A percentile compares a stretch with the other conserved stretches of the same genome.
Conservation (phyloP, 1,140 invertebrate genomes). For the Drosophila ohnishii region DNA sequence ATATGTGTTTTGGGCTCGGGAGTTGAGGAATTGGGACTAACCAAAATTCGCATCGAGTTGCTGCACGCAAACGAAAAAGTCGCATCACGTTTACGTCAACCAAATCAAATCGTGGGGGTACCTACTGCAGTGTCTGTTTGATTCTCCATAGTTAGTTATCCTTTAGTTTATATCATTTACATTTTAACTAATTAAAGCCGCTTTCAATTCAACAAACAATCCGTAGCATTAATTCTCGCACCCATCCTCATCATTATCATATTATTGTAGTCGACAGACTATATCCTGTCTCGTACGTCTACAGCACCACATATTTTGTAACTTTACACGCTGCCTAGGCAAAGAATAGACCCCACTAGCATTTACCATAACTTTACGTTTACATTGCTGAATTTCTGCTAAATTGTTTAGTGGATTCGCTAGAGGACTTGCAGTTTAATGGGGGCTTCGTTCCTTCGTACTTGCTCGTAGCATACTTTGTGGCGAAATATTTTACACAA, state of each 20-base stretch:
- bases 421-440: constrained; percentile 25
- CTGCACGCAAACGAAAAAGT: constrained; percentile 66
- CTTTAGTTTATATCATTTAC: constrained; percentile 38
- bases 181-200: constrained; percentile 76
- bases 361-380: constrained; percentile 44
- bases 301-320: constrained; percentile 76
- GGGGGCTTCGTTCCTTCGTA: constrained; percentile 10
- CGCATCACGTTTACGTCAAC: constrained; percentile 51
- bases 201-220: constrained; percentile 74
- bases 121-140: constrained; percentile 21
- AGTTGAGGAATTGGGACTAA: constrained; percentile 28
- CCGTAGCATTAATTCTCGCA: constrained; percentile 52
- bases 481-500: constrained; percentile 78
- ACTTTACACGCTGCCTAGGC: constrained; percentile 68
- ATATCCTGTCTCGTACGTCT: constrained; percentile 42
- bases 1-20: constrained; percentile 61
- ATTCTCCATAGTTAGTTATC: constrained; percentile 25
- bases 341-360: constrained; percentile 46
- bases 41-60: constrained; percentile 48
- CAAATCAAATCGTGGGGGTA: constrained; percentile 43
- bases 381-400: constrained; percentile 64
- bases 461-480: constrained; percentile 30
- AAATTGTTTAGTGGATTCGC: constrained; percentile 44
- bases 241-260: constrained; percentile 25
- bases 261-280: constrained; percentile 42